Evolutionary conservation across 2,797 vertebrate species (phyloP), one percentile per base, ranked within the genome.

Genomic region (Anableps anableps): DNA sequence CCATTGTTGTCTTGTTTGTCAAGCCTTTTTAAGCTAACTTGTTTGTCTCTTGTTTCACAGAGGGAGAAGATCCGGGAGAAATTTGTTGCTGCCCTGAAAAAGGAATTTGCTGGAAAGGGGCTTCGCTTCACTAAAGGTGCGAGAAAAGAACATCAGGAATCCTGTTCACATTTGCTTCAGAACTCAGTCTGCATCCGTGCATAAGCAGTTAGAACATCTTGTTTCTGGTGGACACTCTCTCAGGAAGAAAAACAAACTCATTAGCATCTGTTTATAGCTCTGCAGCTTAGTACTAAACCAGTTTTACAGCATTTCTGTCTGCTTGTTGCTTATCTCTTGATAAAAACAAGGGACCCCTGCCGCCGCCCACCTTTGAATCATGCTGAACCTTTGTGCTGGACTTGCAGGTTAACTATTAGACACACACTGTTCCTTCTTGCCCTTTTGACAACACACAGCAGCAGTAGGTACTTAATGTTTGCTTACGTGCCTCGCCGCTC

Each of bases 21-120:
- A 1, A 36, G 8, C 4, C 6, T 72, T 48, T 9, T 31, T 31
- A 43, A 14, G 0, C 64, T 83, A 17, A 76, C 62, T 2, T 8
- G 16, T 64, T 66, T 85, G 38, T 55, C 1, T 3, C 74, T 80
- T 76, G 29, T 41, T 78, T 77, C 3, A 4, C 95, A 99, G 98
- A 99, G 96, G 89, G 99, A 99, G 88, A 97, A 95, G 93, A 99
- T 99, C 83, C 95, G 97, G 80, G 98, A 99, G 95, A 99, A 98
- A 89, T 99, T 99, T 80, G 98, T 99, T 79, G 96, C 96, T 55
- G 98, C 98, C 50, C 88, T 99, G 87, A 97, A 98, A 90, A 93
- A 96, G 74, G 97, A 99, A 88, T 99, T 99, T 95, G 97, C 97
- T 7, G 99, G 98, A 78, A 99, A 98, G 89, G 98, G 99, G 11